A percentile compares a stretch with the other conserved stretches of the same genome.
phyloP scores from a whole-genome alignment of 2,888 invertebrate species.

The Drosophila barbarae region DNA sequence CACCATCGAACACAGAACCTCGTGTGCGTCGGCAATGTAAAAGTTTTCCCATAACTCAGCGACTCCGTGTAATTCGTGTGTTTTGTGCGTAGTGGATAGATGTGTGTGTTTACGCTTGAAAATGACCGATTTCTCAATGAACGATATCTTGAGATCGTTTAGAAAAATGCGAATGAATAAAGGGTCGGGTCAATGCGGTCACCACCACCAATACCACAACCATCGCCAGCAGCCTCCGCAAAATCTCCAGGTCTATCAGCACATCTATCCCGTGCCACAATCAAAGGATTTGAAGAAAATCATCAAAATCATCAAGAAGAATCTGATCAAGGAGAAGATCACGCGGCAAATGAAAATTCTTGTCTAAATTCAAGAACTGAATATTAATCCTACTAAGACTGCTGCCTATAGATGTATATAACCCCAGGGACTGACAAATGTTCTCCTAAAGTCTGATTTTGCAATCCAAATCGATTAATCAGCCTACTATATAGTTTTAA shows the following conservation, averaged over 20 bases:
- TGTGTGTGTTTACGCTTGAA: constrained; percentile 33
- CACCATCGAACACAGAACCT: constrained; percentile 71
- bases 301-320: constrained; percentile 71
- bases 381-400: constrained; percentile 50
- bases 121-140: constrained; percentile 71
- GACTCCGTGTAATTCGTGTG: constrained; percentile 12
- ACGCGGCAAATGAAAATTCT: constrained; percentile 68
- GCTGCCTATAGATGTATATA: constrained; percentile 19
- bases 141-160: constrained; percentile 70
- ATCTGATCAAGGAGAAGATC: constrained; percentile 66
- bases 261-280: constrained; percentile 49
- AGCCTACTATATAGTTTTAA: constrained; percentile 9
- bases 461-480: constrained; percentile 20
- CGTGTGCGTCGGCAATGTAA: constrained; percentile 66
- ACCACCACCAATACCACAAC: constrained; percentile 33
- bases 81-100: constrained; percentile 4
- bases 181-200: constrained; percentile 44
- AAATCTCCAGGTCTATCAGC: constrained; percentile 19
- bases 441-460: constrained; percentile 52
- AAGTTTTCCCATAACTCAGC: constrained; percentile 9
- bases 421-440: constrained; percentile 48
- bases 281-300: constrained; percentile 70
- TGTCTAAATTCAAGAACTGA: constrained; percentile 44
- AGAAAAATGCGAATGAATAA: constrained; percentile 73
- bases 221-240: constrained; percentile 31